Percentiles rank a stretch among this genome's conserved stretches.
These are phyloP conservation scores for cattle (Bos taurus) DNA, from an alignment of 2,113 vertebrate species.

Conservation along the genomic window ARS-UCD2.0 NC_037346.1:16083001-16083500, in stretches of 20 bases:
- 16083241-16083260: background rate
- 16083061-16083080: background rate
- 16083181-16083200: background rate
- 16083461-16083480: background rate
- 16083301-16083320: background rate
- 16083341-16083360: background rate
- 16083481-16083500: background rate
- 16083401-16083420: background rate
- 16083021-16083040: background rate
- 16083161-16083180: background rate
- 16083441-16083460: background rate
- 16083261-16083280: background rate
- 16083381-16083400: background rate
- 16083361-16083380: background rate
- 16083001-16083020: background rate
- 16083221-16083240: background rate
- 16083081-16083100: background rate
- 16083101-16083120: background rate
- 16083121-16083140: background rate
- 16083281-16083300: background rate
- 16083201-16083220: background rate
- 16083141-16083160: background rate
- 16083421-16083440: background rate
- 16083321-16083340: background rate
- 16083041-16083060: background rate